A percentile compares a stretch with the other conserved stretches of the same genome.
These are phyloP conservation scores for Andricus quercusramuli DNA, from an alignment of 2,888 invertebrate genomes.

Conservation along the genomic window DNA sequence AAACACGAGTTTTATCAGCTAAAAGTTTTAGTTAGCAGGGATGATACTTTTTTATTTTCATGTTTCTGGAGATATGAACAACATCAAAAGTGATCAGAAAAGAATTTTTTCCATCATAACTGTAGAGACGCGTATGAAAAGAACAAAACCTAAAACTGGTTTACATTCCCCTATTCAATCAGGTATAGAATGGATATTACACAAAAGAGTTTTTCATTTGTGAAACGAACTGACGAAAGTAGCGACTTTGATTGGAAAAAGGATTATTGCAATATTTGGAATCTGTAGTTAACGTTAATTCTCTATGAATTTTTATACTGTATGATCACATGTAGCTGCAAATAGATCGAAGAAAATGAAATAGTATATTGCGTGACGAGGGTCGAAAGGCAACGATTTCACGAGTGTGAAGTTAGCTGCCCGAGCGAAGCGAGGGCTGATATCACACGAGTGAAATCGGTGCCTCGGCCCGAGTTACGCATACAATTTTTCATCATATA, in stretches of 20 bases:
- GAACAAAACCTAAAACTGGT: not conserved
- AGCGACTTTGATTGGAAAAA: slow-evolving; percentile 7
- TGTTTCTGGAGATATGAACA: not conserved
- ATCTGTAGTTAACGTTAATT: slow-evolving; percentile 1
- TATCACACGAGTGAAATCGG: too few relatives aligned
- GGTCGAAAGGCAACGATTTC: too few relatives aligned
- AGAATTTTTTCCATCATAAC: not conserved
- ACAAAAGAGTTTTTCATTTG: not conserved
- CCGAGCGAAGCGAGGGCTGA: too few relatives aligned
- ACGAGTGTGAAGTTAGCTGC: too few relatives aligned
- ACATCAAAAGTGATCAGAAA: not conserved
- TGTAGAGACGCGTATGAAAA: not conserved
- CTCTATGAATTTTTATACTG: not conserved
- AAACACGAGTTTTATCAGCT: not conserved
- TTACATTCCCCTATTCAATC: not conserved
- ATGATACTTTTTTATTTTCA: not conserved
- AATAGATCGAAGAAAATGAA: too few relatives aligned
- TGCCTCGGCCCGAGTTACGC: too few relatives aligned
- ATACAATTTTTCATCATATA: too few relatives aligned
- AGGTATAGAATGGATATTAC: not conserved
- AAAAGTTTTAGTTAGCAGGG: not conserved
- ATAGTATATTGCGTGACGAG: too few relatives aligned
- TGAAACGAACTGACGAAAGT: not conserved
- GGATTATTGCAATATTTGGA: slow-evolving; percentile 9
- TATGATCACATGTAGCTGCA: not conserved